These are phyloP conservation scores for Mythimna impura DNA, from an alignment of 2,888 invertebrate genomes.

Conservation along the genomic window DNA sequence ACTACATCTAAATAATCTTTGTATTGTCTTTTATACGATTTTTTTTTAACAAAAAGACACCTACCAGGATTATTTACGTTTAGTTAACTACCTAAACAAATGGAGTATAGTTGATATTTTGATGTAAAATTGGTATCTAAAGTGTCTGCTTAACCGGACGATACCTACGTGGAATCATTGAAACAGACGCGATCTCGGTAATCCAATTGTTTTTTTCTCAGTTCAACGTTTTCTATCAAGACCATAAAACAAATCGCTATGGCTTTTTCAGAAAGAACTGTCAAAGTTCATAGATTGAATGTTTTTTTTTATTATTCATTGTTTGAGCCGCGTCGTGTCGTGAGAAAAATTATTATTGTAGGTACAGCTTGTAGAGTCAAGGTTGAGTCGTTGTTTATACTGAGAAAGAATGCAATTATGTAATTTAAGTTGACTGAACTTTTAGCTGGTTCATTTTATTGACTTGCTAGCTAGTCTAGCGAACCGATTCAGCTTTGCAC, in stretches of 20 bases:
- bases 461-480: neutral
- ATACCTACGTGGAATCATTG: neutral
- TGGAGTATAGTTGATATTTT: neutral
- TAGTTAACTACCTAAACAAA: too few species aligned
- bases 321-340: constrained; percentile 37
- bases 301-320: constrained; percentile 46
- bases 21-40: too few species aligned
- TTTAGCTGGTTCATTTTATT: neutral
- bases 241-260: too few species aligned
- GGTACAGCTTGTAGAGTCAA: constrained; percentile 51
- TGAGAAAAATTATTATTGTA: constrained; percentile 53
- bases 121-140: neutral
- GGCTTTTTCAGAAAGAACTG: constrained; percentile 10
- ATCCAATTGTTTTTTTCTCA: neutral
- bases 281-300: constrained; percentile 41
- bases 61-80: too few species aligned
- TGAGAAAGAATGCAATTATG: constrained; percentile 32
- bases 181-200: neutral
- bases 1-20: too few species aligned
- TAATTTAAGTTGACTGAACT: constrained; percentile 49
- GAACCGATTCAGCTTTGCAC: too few species aligned
- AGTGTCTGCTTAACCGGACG: neutral
- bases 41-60: too few species aligned
- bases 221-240: neutral
- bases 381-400: constrained; percentile 53